These are phyloP conservation scores for Alloscopus bannaensis DNA, from an alignment of 2,888 invertebrate genomes.

Conservation along the genomic window DNA sequence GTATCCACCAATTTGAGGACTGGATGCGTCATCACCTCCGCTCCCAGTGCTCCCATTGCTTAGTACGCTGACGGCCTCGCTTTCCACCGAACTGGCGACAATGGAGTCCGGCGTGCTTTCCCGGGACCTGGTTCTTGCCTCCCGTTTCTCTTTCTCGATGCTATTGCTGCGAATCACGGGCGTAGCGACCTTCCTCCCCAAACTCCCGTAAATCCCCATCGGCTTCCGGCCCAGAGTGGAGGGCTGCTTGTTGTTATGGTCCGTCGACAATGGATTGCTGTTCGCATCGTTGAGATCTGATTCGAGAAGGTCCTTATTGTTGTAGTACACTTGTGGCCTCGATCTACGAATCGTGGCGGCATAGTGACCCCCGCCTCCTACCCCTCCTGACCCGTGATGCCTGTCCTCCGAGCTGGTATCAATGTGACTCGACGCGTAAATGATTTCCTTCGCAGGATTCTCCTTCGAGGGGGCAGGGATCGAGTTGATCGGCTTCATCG, in stretches of 20 bases:
- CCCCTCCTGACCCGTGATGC: slow-evolving; percentile 2
- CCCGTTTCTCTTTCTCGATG: slow-evolving; percentile 56
- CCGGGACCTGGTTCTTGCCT: slow-evolving; percentile 21
- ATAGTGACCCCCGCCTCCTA: slow-evolving; percentile 54
- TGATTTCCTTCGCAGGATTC: slow-evolving; percentile 66
- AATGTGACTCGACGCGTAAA: slow-evolving; percentile 67
- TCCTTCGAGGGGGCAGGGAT: slow-evolving; percentile 68
- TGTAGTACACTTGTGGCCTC: slow-evolving; percentile 63
- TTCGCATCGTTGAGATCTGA: slow-evolving; percentile 54
- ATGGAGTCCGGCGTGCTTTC: slow-evolving; percentile 56
- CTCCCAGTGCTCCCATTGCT: slow-evolving; percentile 19
- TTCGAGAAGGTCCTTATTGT: slow-evolving; percentile 54
- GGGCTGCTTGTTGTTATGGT: slow-evolving; percentile 11
- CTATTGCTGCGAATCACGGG: slow-evolving; percentile 60
- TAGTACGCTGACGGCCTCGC: background rate
- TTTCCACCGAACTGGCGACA: slow-evolving; percentile 13
- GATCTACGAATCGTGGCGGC: slow-evolving; percentile 71
- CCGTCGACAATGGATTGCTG: slow-evolving; percentile 27
- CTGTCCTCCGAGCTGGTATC: slow-evolving; percentile 20
- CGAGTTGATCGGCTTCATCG: slow-evolving; percentile 71
- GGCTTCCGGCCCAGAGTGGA: slow-evolving; percentile 52
- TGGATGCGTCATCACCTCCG: slow-evolving; percentile 7
- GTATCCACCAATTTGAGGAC: slow-evolving; percentile 66
- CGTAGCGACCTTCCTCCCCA: slow-evolving; percentile 64
- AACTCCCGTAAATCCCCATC: slow-evolving; percentile 66